These are phyloP conservation scores for Apamea anceps DNA, from an alignment of 2,888 invertebrate genomes.

Conservation along the genomic window DNA sequence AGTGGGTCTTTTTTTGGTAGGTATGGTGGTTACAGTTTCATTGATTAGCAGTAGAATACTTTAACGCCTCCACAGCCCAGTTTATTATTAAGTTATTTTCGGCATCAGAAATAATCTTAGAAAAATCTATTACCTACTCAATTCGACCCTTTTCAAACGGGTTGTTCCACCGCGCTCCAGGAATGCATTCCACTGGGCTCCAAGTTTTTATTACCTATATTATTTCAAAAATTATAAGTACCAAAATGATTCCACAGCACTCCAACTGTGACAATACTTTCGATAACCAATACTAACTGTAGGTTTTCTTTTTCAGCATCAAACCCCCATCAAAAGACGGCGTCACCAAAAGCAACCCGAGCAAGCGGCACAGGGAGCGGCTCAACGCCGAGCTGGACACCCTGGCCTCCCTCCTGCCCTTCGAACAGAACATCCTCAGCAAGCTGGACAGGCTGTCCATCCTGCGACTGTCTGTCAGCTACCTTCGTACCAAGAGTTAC, in stretches of 20 bases:
- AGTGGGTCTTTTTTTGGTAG: background rate
- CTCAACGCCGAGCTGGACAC: slow-evolving; percentile 99
- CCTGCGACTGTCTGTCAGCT: slow-evolving; percentile 99
- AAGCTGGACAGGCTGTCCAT: slow-evolving; percentile 99
- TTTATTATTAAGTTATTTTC: background rate
- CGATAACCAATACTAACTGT: background rate
- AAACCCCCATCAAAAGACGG: slow-evolving; percentile 98
- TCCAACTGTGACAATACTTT: too few relatives aligned
- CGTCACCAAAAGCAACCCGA: slow-evolving; percentile 99
- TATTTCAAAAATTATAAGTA: too few relatives aligned
- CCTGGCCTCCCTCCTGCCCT: slow-evolving; percentile 97
- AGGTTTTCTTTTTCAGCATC: slow-evolving; percentile 92
- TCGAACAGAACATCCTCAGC: slow-evolving; percentile 99
- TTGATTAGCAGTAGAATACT: background rate
- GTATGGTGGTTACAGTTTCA: background rate
- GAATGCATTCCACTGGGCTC: too few relatives aligned
- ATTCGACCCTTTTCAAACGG: background rate
- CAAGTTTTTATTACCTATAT: too few relatives aligned
- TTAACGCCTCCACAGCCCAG: too few relatives aligned
- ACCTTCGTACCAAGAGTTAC: slow-evolving; percentile 99
- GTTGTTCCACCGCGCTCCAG: too few relatives aligned
- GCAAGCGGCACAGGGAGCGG: slow-evolving; percentile 99
- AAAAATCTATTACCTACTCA: background rate
- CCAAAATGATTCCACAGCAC: too few relatives aligned
- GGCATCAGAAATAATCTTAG: background rate